phyloP scores from a whole-genome alignment of 2,888 invertebrate species.

The Drosophila macrospina region DNA sequence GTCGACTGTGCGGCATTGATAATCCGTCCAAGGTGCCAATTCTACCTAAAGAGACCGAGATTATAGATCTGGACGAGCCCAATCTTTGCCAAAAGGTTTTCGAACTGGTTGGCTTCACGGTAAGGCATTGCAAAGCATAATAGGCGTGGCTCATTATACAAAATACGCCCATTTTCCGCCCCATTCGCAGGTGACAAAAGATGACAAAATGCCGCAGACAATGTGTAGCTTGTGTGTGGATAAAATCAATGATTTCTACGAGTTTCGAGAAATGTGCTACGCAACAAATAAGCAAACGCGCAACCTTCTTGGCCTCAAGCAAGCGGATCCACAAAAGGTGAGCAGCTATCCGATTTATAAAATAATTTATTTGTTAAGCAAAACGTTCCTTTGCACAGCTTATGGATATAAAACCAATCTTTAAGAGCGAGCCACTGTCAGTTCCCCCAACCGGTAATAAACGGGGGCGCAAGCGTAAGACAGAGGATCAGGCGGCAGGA shows the following conservation, averaged over 20 bases:
- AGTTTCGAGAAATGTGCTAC: constrained; percentile 87
- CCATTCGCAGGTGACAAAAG: constrained; percentile 85
- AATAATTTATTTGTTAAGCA: not conserved
- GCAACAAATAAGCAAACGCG: constrained; percentile 87
- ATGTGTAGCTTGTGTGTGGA: constrained; percentile 88
- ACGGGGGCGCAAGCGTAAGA: constrained; percentile 74
- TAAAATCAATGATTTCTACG: constrained; percentile 88
- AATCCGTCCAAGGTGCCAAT: constrained; percentile 83
- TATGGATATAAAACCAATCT: constrained; percentile 57
- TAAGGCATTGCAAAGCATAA: constrained; percentile 38
- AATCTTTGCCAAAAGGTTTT: constrained; percentile 82
- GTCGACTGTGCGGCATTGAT: constrained; percentile 85
- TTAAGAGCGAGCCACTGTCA: constrained; percentile 49
- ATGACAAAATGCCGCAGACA: constrained; percentile 88
- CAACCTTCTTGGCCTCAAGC: constrained; percentile 82
- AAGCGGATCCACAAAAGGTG: constrained; percentile 68
- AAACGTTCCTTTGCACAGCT: constrained; percentile 24
- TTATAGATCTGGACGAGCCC: constrained; percentile 80
- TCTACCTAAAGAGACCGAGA: constrained; percentile 52
- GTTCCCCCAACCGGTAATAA: constrained; percentile 26
- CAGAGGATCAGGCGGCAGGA: constrained; percentile 49
- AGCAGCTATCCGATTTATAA: not conserved
- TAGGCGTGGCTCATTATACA: not conserved
- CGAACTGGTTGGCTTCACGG: constrained; percentile 81
- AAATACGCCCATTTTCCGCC: constrained; percentile 1